Base-by-base conservation (phyloP, 2,888 invertebrate genomes). In the Limnephilus marmoratus region DNA sequence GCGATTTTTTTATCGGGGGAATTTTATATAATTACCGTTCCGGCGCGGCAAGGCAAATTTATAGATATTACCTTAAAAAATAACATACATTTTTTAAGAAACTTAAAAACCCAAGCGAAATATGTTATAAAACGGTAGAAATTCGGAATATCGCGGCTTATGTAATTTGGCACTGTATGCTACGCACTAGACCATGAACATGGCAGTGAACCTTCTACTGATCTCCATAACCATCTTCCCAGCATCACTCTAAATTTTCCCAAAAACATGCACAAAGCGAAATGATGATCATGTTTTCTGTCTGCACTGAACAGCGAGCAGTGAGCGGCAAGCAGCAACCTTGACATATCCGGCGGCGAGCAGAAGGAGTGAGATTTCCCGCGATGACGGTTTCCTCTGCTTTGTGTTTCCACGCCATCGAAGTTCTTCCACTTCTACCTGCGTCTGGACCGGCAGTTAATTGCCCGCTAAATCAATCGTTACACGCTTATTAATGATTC, bases 331-430 rank as follows among this genome's bases (percentile, higher is more conserved):
- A 68, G 7, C 68, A 13, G 31, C 24, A 90, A 90, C 90, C 90
- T 90, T 90, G 90, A 34, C 31, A 49, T 90, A 82, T 90, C 90
- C 90, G 90, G 90, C 24, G 41, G 18, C 31, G 41, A 86, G 41
- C 86, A n/a, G 37, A 37, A 53, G 37, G 68, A 11, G 88, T 81
- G 88, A 68, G 88, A 89, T 81, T 89, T 89, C 31, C 88, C 12
- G 34, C 68, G 82, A 49, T 29, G 45, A 82, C 45, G 34, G 49
- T 31, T 90, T 90, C 90, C 90, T 90, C 82, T 49, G 82, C 90
- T 90, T 90, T 90, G 90, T 90, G 34, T 90, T 90, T 90, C 90
- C 90, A 82, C 90, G 11, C 90, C 82, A 90, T 81, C n/a, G 90
- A 90, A 45, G 81, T 90, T 45, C 82, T 49, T 49, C 68, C 68